Conservation (phyloP, 2,888 invertebrate species). For the Neocrepidodera transversa region DNA sequence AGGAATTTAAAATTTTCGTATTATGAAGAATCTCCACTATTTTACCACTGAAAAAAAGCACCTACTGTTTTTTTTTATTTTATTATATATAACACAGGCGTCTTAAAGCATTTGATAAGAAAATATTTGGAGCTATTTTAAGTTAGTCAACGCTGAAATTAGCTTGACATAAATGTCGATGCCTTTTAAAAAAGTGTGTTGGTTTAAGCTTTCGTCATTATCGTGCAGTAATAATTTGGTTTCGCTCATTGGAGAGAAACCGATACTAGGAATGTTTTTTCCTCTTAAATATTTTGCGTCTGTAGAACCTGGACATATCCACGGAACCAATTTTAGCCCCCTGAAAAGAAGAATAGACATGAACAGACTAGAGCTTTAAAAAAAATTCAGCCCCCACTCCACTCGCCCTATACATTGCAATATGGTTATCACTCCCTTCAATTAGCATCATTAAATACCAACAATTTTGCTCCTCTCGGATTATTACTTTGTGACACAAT, state of each 20-base stretch:
- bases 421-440: too few species aligned
- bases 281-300: conserved; percentile 83
- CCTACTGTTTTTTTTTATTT: too few species aligned
- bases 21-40: background rate
- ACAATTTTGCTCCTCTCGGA: too few species aligned
- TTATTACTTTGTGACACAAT: too few species aligned
- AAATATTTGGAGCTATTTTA: background rate
- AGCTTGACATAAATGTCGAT: conserved; percentile 78
- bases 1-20: background rate
- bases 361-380: too few species aligned
- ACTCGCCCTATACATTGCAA: too few species aligned
- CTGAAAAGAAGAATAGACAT: conserved; percentile 36
- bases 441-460: too few species aligned
- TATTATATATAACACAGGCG: too few species aligned
- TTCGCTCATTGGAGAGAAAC: conserved; percentile 87
- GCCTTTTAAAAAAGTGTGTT: conserved; percentile 78
- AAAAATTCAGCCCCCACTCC: too few species aligned
- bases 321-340: conserved; percentile 66
- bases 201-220: conserved; percentile 84
- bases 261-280: conserved; percentile 79
- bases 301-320: conserved; percentile 87
- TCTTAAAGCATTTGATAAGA: too few species aligned
- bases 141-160: conserved; percentile 68
- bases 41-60: background rate
- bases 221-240: conserved; percentile 85